These are phyloP conservation scores for Fragum fragum DNA, from an alignment of 2,888 invertebrate genomes.

Conservation along the genomic window DNA sequence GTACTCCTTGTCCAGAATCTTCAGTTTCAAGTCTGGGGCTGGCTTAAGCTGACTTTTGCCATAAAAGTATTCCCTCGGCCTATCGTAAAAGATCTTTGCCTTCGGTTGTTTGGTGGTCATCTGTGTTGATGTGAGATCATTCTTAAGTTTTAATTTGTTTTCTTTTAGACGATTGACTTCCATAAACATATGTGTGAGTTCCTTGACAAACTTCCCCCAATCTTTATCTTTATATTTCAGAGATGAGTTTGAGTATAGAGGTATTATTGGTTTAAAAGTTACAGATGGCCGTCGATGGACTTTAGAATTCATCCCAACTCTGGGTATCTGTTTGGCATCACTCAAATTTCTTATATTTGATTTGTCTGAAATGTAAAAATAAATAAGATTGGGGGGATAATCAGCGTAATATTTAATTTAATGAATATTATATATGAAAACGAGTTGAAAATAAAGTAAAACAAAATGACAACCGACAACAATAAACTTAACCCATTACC, in stretches of 20 bases:
- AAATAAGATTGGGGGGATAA: too few relatives aligned
- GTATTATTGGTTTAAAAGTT: slow-evolving; percentile 13
- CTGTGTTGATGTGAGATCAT: neutral
- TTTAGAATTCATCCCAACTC: too few relatives aligned
- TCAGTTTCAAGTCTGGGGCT: neutral
- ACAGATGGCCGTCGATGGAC: neutral
- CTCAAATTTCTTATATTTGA: too few relatives aligned
- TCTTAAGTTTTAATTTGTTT: neutral
- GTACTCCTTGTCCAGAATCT: neutral
- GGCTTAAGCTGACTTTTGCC: neutral
- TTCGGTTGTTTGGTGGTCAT: neutral
- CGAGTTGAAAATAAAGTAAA: too few relatives aligned
- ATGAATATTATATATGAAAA: too few relatives aligned
- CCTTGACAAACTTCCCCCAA: slow-evolving; percentile 14
- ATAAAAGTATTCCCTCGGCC: neutral
- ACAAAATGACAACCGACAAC: too few relatives aligned
- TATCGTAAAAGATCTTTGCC: neutral
- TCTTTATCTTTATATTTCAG: slow-evolving; percentile 19
- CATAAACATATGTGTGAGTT: neutral
- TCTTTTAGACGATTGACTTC: slow-evolving; percentile 13
- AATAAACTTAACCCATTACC: too few relatives aligned
- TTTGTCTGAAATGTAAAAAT: too few relatives aligned
- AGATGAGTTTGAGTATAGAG: neutral
- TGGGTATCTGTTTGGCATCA: too few relatives aligned
- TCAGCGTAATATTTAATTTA: too few relatives aligned